Evolutionary conservation across 2,888 invertebrate species (phyloP), one percentile per base, ranked within the genome.

Genomic region (Tinea semifulvella): DNA sequence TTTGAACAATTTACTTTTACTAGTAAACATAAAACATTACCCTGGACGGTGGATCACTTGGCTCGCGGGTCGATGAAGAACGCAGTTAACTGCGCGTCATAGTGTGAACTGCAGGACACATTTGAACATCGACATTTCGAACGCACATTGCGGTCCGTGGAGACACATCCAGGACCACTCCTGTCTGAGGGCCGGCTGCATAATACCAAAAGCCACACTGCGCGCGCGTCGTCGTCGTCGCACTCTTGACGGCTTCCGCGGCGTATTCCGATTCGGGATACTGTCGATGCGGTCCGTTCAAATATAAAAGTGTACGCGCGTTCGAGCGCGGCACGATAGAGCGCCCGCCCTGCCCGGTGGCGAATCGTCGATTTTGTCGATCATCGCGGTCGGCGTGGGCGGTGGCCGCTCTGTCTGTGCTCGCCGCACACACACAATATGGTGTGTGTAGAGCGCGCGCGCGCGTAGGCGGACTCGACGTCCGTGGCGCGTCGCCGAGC

Each of bases 41-140:
- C 68, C 71, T 74, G 67, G 65, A 63, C 74, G 74, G 75, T 71
- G 82, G 81, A 83, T 82, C 82, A 81, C 82, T 83, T 72, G 82
- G 81, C 79, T 83, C 81, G 75, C 75, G 76, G 68, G 71, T 83
- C 83, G 82, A 83, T 83, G 83, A 83, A 84, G 80, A 82, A 77
- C 82, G 83, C 81, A 83, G 77, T 59, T 56, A 70, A 64, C 61
- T 68, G 69, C 68, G 71, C 60, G 67, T 59, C 61, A 64, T 60
- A 65, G 57, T 74, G 71, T 74, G 72, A 76, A 67, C 61, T 70
- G 76, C 75, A 77, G 71, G 68, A 77, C 75, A 79, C 81, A 76
- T 56, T 53, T 75, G 75, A 87, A 74, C 84, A 84, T 83, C 80
- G 83, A 84, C 75, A 72, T 73, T 83, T 84, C 69, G 83, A 84